These are phyloP conservation scores for Hoplodrina ambigua DNA, from an alignment of 2,888 invertebrate genomes.

Conservation along the genomic window DNA sequence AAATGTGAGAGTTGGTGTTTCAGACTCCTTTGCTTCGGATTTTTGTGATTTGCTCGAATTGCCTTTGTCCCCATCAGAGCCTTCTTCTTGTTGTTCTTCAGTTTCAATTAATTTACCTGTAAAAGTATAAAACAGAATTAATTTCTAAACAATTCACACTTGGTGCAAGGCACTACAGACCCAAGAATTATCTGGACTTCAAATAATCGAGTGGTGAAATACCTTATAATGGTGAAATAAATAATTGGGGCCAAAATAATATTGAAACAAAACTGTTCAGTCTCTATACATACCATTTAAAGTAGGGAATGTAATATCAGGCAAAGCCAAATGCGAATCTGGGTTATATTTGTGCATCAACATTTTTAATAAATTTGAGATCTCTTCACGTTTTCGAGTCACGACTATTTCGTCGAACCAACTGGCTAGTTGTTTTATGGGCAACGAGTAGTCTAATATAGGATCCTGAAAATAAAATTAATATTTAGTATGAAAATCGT, in stretches of 20 bases:
- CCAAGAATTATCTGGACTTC: no score
- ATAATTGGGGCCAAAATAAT: no score
- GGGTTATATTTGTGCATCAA: slow-evolving; percentile 94
- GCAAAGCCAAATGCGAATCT: slow-evolving; percentile 92
- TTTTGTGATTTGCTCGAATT: slow-evolving; percentile 76
- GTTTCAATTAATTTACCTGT: slow-evolving; percentile 91
- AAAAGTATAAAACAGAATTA: slow-evolving; percentile 51
- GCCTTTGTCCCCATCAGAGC: slow-evolving; percentile 87
- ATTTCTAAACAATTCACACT: not conserved
- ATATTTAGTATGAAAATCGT: slow-evolving; percentile 2
- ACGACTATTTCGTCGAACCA: slow-evolving; percentile 97
- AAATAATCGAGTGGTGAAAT: no score
- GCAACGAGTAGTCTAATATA: slow-evolving; percentile 94
- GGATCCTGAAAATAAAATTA: slow-evolving; percentile 92
- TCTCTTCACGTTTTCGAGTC: slow-evolving; percentile 96
- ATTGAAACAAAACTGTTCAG: no score
- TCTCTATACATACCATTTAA: slow-evolving; percentile 90
- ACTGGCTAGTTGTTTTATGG: slow-evolving; percentile 94
- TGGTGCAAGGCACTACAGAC: not conserved
- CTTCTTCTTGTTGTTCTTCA: slow-evolving; percentile 91
- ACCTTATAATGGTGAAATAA: not conserved
- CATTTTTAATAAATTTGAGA: slow-evolving; percentile 94
- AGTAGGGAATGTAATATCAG: slow-evolving; percentile 94
- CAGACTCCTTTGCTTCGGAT: slow-evolving; percentile 78
- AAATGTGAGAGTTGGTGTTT: slow-evolving; percentile 82